Conservation (phyloP, 2,797 vertebrate species). For the Cuculus canorus region DNA sequence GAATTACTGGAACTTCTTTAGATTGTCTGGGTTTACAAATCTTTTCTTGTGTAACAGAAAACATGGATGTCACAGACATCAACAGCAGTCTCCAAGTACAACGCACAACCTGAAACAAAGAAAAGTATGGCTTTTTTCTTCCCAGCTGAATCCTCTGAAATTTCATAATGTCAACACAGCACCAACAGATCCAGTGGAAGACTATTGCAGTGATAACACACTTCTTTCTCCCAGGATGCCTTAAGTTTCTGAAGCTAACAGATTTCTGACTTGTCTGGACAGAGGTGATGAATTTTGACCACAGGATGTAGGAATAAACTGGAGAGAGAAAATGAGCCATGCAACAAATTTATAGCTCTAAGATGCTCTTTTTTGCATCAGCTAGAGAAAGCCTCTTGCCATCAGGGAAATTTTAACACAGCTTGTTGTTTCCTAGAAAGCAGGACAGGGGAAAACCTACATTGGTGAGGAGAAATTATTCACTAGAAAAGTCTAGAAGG, state of each 20-base stretch:
- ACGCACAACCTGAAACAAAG: constrained; percentile 55
- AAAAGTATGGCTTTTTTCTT: constrained; percentile 70
- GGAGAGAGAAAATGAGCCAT: background rate
- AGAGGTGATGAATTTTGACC: background rate
- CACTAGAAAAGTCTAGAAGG: background rate
- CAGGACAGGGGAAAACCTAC: rapidly evolving
- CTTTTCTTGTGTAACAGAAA: constrained; percentile 79
- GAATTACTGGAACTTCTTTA: background rate
- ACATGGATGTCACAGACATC: constrained; percentile 88
- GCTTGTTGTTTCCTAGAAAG: background rate
- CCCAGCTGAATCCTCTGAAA: constrained; percentile 86
- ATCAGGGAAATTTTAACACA: background rate
- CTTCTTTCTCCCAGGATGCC: background rate
- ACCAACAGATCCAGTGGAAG: background rate
- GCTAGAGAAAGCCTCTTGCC: background rate
- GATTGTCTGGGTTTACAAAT: background rate
- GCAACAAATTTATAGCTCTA: rapidly evolving
- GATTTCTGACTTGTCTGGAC: background rate
- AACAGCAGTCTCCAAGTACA: constrained; percentile 76
- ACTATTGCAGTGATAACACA: background rate
- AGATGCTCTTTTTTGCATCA: background rate
- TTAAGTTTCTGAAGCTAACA: background rate
- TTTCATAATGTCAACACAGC: constrained; percentile 72
- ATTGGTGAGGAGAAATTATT: background rate
- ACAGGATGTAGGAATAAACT: background rate